phyloP scores from a whole-genome alignment of 2,797 vertebrate species.

The Bucorvus abyssinicus region DNA sequence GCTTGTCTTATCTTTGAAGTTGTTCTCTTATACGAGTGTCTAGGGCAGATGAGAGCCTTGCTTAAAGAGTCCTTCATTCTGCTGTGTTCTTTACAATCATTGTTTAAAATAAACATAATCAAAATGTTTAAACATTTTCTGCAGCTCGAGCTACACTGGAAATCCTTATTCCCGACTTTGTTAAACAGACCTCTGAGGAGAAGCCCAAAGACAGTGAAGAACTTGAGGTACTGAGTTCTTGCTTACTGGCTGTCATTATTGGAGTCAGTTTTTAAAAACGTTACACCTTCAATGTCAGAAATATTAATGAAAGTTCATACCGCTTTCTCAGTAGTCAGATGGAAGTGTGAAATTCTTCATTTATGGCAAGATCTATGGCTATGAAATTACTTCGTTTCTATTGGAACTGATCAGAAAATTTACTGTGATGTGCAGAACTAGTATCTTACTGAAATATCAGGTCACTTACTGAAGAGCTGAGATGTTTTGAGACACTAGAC shows the following conservation, averaged over 20 bases:
- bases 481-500: not conserved
- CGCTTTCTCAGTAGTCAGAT: not conserved
- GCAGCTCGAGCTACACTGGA: slow-evolving; percentile 98
- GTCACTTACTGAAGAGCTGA: not conserved
- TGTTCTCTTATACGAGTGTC: not conserved
- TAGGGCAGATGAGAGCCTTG: not conserved
- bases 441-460: not conserved
- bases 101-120: not conserved
- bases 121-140: not conserved
- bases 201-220: slow-evolving; percentile 96
- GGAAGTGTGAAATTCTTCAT: not conserved
- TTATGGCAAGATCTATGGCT: not conserved
- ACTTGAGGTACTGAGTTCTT: slow-evolving; percentile 85
- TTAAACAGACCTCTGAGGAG: slow-evolving; percentile 98
- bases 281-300: not conserved
- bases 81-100: not conserved
- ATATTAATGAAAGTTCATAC: not conserved
- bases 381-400: not conserved
- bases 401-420: not conserved
- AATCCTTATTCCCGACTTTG: slow-evolving; percentile 99
- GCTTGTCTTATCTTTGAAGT: not conserved
- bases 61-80: not conserved
- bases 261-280: not conserved
- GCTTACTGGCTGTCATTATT: not conserved
- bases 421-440: not conserved